These are phyloP conservation scores for Halocaridina rubra DNA, from an alignment of 2,888 invertebrate species.

Conservation along the genomic window DNA sequence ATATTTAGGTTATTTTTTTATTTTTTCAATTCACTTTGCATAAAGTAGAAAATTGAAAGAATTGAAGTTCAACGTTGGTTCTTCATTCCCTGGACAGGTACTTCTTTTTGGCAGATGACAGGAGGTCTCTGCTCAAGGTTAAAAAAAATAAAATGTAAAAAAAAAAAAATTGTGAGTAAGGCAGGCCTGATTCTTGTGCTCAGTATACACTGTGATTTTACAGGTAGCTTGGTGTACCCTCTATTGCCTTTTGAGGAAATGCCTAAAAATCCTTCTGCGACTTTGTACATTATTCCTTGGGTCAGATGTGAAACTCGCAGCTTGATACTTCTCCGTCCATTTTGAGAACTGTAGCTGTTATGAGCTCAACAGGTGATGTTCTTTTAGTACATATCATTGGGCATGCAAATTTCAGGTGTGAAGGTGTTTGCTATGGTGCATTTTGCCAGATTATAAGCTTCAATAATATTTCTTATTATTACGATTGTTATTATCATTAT, in stretches of 20 bases:
- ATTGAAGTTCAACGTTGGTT: no score
- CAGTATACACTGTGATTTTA: constrained; percentile 51
- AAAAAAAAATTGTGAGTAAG: constrained; percentile 29
- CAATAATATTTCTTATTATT: constrained; percentile 8
- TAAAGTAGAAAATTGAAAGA: no score
- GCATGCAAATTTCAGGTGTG: constrained; percentile 41
- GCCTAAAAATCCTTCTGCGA: constrained; percentile 22
- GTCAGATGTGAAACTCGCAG: constrained; percentile 31
- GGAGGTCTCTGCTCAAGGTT: constrained; percentile 38
- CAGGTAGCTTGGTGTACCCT: constrained; percentile 42
- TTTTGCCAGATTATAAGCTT: constrained; percentile 12
- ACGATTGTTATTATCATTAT: no score
- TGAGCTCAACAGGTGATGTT: constrained; percentile 57
- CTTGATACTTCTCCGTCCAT: constrained; percentile 53
- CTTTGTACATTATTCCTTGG: constrained; percentile 24
- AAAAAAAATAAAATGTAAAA: constrained; percentile 5
- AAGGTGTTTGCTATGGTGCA: constrained; percentile 10
- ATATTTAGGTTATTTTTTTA: neutral
- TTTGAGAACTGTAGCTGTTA: constrained; percentile 57
- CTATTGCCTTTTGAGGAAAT: constrained; percentile 41
- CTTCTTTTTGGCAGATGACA: constrained; percentile 39
- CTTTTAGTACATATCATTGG: constrained; percentile 55
- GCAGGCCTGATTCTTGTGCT: constrained; percentile 52
- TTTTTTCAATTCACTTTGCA: neutral
- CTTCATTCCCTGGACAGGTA: constrained; percentile 29